Evolutionary conservation across 2,888 invertebrate genomes (phyloP), one percentile per base, ranked within the genome.

Genomic region (Acleris holmiana): DNA sequence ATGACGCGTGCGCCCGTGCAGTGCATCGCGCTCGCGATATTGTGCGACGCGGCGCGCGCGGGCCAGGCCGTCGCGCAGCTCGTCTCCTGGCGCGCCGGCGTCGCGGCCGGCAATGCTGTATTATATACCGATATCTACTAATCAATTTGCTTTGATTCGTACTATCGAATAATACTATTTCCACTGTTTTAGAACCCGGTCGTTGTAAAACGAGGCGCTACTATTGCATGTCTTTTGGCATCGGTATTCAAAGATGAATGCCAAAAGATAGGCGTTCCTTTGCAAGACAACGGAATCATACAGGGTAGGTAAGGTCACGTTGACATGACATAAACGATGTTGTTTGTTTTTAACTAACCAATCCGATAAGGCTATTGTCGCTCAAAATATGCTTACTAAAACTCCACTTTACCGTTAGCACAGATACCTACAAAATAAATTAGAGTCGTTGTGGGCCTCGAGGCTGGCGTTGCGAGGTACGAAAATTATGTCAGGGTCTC

Each of bases 201-300:
- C 19, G 50, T 89, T 6, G 88, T 89, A 8, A 83, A 79, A 50
- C 77, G 84, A 7, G 89, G 91, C 0, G 75, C 85, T 0, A 88
- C 87, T 0, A 85, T 91, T 47, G 85, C 84, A 0, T 72, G 73
- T 7, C 76, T 91, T 4, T 63, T 91, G 48, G 89, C 91, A 0
- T 78, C 89, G 0, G 70, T 91, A 48, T 89, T 89, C 67, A 76
- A 82, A 29, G 84, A 88, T 44, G 90, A 85, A 19, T 90, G 90
- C 67, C 67, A 47, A 0, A 48, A 35, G 2, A 76, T 69, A 0
- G 83, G 84, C 3, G 77, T 89, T 0, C 47, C 7, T 0, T 73
- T 91, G 0, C 71, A 79, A 55, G 72, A 75, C 51, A 68, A 79
- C 41, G 87, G 88, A 2, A 71, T 89, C 2, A 72, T 91, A 58